Conservation (phyloP, 2,797 vertebrate genomes). For the Luscinia megarhynchos region DNA sequence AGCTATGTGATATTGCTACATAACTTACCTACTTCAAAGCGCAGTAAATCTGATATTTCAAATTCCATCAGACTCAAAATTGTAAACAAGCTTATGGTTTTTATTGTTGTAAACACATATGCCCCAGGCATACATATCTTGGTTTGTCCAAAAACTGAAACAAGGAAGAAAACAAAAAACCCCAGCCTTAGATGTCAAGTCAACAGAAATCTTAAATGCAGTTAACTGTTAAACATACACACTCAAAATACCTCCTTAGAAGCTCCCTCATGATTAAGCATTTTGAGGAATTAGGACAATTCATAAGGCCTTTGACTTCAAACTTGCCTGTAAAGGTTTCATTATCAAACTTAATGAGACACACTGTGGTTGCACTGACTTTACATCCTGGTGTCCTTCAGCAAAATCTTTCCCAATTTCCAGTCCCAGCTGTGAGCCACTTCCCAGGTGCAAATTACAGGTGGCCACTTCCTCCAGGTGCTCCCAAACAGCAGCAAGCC, state of each 20-base stretch:
- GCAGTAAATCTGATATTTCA: constrained; percentile 5
- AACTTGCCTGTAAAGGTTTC: not conserved
- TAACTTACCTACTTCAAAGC: constrained; percentile 8
- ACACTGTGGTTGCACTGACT: not conserved
- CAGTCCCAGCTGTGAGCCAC: not conserved
- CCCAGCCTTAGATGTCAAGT: not conserved
- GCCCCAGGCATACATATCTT: not conserved
- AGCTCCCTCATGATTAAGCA: not conserved
- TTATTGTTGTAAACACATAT: constrained; percentile 21
- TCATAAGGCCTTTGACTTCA: not conserved
- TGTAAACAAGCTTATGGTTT: not conserved
- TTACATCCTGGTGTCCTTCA: not conserved
- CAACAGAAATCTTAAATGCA: not conserved
- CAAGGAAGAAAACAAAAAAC: not conserved
- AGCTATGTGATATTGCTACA: not conserved
- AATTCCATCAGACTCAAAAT: constrained; percentile 12
- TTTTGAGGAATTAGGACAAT: not conserved
- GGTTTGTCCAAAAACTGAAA: not conserved
- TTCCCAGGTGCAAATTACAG: not conserved
- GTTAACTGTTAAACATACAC: not conserved
- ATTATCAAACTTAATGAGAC: not conserved
- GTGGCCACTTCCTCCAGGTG: not conserved
- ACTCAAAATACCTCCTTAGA: not conserved
- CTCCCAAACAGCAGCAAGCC: not conserved
- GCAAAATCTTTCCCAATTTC: not conserved